A percentile compares a stretch with the other conserved stretches of the same genome.
Conservation (phyloP, 2,797 vertebrate genomes). For the Notoglanidium macrostoma region DNA sequence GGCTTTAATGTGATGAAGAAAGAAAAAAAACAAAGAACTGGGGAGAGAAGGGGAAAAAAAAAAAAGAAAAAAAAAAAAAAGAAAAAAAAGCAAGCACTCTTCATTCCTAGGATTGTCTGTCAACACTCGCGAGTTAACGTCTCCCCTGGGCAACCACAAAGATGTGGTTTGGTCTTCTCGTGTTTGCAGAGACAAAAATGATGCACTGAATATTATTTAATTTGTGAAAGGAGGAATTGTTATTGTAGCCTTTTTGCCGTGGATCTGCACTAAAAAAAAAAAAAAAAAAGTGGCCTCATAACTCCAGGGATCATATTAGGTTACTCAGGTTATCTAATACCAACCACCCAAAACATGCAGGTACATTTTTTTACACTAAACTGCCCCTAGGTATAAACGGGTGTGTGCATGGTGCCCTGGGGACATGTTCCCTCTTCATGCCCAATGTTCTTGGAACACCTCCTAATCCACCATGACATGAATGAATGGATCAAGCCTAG, state of each 20-base stretch:
- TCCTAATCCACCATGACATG: background rate
- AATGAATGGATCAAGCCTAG: background rate
- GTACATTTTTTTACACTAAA: background rate
- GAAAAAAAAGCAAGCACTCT: background rate
- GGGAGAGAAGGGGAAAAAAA: conserved; percentile 3
- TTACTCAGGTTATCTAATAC: no score
- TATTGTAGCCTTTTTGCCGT: no score
- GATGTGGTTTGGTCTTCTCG: background rate
- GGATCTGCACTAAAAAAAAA: no score
- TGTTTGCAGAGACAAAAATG: background rate
- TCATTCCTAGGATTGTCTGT: conserved; percentile 36
- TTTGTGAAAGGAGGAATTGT: background rate
- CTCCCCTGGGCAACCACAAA: background rate
- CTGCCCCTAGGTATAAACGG: background rate
- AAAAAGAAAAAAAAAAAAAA: conserved; percentile 18
- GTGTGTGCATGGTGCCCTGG: background rate
- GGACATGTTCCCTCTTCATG: background rate
- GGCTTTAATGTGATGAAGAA: conserved; percentile 32
- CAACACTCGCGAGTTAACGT: background rate
- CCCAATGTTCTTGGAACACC: background rate
- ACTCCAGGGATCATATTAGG: background rate
- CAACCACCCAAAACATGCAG: background rate
- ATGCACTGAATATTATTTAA: background rate
- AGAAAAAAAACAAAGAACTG: conserved; percentile 30
- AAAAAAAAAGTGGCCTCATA: background rate